Base-by-base conservation (phyloP, 2,888 invertebrate genomes). In the Aphodius granarius region DNA sequence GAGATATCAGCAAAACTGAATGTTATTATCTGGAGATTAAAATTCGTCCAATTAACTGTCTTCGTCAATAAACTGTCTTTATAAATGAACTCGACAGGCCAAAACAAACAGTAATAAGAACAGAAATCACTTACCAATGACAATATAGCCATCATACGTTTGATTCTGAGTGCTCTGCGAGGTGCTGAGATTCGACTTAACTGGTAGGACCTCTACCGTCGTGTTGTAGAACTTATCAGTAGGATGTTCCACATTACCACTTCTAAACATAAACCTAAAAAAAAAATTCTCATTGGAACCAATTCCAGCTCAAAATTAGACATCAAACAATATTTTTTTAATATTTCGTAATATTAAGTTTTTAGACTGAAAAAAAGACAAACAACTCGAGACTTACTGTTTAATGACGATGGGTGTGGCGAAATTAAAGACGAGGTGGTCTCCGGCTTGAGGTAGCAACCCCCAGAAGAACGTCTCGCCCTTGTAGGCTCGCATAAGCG, bases 391-490 rank as follows among this genome's bases (percentile, higher is more conserved):
- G 15, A 65, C 22, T 73, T 75, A 18, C 80, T 74, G 22, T 70
- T 64, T n/a, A 43, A 21, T 66, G 80, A 86, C 83, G 78, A 92
- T 89, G 19, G 97, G 95, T 73, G 91, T 91, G 71, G 89, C 87
- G 85, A 97, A 97, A 86, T 92, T 92, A 85, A 98, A 94, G 79
- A 92, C 91, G 18, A 97, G 89, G 75, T 92, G 89, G 85, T 97
- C 96, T 1, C 95, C 96, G 9, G 92, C 91, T 82, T 93, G 93
- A 0, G 98, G 98, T 64, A 94, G 89, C 9, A 95, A 87, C 0
- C 96, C 97, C 98, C 97, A 98, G 87, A 97, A 98, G 85, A 94
- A 97, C 0, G 94, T 92, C 79, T 94, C 92, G 0, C 98, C 98
- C 18, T 90, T 89, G 85, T 98, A 98, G 2, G 97, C 97, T 79